A percentile compares a stretch with the other conserved stretches of the same genome.
These are phyloP conservation scores for Aphelocoma coerulescens DNA, from an alignment of 2,113 vertebrate genomes.

Conservation along the genomic window DNA sequence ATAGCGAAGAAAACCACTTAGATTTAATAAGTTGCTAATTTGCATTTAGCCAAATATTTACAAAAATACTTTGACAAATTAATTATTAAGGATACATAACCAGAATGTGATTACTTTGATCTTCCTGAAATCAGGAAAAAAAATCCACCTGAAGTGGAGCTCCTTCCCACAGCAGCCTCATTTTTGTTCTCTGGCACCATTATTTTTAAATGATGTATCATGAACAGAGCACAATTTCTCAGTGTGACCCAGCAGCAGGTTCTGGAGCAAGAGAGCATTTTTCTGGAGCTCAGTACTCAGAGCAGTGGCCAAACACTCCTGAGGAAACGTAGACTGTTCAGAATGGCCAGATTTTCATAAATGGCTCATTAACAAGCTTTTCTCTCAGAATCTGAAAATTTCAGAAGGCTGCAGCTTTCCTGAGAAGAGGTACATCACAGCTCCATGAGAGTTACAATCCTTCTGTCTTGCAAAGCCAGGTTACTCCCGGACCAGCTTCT, in stretches of 20 bases:
- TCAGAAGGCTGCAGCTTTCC: neutral
- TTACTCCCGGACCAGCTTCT: neutral
- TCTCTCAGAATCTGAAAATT: neutral
- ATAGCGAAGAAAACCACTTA: neutral
- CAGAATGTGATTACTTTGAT: neutral
- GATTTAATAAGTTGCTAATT: neutral
- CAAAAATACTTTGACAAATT: neutral
- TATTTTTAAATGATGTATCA: neutral
- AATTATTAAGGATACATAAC: neutral
- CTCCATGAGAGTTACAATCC: neutral
- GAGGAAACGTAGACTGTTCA: neutral
- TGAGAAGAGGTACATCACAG: neutral
- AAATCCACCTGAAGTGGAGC: neutral
- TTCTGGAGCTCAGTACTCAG: neutral
- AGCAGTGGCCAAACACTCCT: neutral
- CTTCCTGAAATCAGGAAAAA: neutral
- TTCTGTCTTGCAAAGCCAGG: neutral
- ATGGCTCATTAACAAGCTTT: neutral
- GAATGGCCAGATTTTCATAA: neutral
- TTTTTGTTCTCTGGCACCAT: neutral
- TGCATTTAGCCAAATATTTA: neutral
- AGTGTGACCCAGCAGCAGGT: neutral
- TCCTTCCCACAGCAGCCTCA: neutral
- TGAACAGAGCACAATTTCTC: accelerated
- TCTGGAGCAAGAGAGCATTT: neutral